Evolutionary conservation across 2,888 invertebrate genomes (phyloP), one percentile per base, ranked within the genome.

Genomic region (Napeogenes inachia): DNA sequence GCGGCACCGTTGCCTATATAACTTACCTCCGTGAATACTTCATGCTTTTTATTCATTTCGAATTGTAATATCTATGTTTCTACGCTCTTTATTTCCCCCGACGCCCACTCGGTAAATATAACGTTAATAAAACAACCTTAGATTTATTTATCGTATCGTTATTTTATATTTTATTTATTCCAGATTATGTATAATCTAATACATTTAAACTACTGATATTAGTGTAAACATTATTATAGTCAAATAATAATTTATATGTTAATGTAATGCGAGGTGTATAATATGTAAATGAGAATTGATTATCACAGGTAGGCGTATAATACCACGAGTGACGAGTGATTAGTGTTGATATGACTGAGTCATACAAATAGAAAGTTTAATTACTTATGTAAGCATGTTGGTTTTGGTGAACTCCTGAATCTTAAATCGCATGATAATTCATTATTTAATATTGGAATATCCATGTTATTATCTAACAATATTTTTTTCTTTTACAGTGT

Each of bases 401-500:
- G 62, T 62, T 62, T 64, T 54, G 32, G 57, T 59, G 47, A 50
- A 60, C 54, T 35, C 45, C n/a, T 56, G 42, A 30, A 21, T 54
- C 53, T 46, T 56, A 57, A 59, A 59, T 65, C 66, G 70, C 68
- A 69, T 67, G 64, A 55, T 55, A 56, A 54, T 60, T 50, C 58
- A 56, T 57, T 46, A 54, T 57, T 54, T 61, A 57, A 38, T 54
- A 3, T 54, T 21, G 56, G 45, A 53, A 57, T 61, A 50, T 5
- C 13, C 32, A 35, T 13, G 59, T 57, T 65, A 56, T 65, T 63
- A 5, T 45, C 55, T 61, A 70, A 64, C 68, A 60, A 62, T 54
- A 71, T 81, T 86, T 87, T 89, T 87, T 86, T 86, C 85, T 91
- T 85, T 94, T 94, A 73, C 93, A 96, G 96, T 96, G 96, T 96